Base-by-base conservation (phyloP, 2,888 invertebrate species). In the Tinea semifulvella region DNA sequence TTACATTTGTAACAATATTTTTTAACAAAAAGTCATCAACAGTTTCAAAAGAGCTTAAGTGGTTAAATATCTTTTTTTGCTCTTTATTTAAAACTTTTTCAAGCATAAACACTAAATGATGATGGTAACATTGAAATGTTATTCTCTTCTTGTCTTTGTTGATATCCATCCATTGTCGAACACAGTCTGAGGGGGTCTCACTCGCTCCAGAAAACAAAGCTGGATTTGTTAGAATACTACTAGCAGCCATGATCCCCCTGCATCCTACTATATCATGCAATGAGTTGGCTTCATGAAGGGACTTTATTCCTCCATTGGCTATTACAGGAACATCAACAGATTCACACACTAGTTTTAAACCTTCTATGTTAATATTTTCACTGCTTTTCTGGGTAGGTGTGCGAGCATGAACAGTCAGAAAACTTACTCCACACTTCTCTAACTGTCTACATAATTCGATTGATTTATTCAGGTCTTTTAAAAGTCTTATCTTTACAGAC, bases 71-170 rank as follows among this genome's bases (percentile, higher is more conserved):
- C 52, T 86, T 79, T 57, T 92, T 88, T 56, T 92, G 87, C 42
- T 84, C 70, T 56, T 88, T 90, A 0, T 87, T 83, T 53, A 97
- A 79, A 27, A 90, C 63, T 67, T 89, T 90, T 57, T 96, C 94
- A 57, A 95, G 82, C 98, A 98, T 98, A 65, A 95, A 96, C 43
- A 95, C 93, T 50, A 98, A 84, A 74, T 98, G 98, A 65, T 98
- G 96, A 73, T 98, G 98, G 60, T 98, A 95, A 60, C 88, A 88
- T 53, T 91, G 88, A 67, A 92, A 97, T 43, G 87, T 85, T 46
- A 91, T 86, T 46, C 68, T 73, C 31, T 90, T 86, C 50, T 79
- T 72, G 17, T 85, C 81, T 35, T 81, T 60, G 47, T 87, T 75
- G 49, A 91, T 85, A 52, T 88, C 76, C 51, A 92, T 65, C 96